These are phyloP conservation scores for Coluber constrictor DNA, from an alignment of 2,797 vertebrate genomes.

Conservation along the genomic window DNA sequence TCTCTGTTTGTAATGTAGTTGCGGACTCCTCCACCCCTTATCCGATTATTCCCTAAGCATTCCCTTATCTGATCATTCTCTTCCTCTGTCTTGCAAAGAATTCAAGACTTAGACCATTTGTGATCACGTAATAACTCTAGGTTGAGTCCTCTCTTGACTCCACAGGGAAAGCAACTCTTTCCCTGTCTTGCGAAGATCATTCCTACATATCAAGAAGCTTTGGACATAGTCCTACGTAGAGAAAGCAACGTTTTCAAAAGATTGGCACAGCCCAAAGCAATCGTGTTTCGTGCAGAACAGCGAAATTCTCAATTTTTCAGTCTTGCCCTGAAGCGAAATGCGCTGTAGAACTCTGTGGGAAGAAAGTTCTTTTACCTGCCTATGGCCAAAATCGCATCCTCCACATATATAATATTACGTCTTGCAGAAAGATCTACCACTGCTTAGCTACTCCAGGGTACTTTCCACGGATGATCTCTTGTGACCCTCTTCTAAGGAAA, in stretches of 20 bases:
- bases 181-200: not conserved
- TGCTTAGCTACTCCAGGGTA: not conserved
- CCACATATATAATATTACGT: not conserved
- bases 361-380: not conserved
- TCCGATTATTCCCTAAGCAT: too few species aligned
- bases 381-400: not conserved
- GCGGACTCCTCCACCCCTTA: too few species aligned
- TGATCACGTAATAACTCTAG: too few species aligned
- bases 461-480: constrained; percentile 20
- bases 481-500: not conserved
- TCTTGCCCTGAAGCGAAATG: not conserved
- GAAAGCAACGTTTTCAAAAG: not conserved
- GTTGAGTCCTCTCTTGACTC: too few species aligned
- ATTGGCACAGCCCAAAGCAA: not conserved
- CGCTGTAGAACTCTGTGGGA: not conserved
- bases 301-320: not conserved
- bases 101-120: too few species aligned
- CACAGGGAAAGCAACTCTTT: too few species aligned
- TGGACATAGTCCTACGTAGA: not conserved
- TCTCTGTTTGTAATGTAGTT: not conserved
- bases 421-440: not conserved
- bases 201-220: not conserved
- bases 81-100: too few species aligned
- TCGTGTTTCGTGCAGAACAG: not conserved
- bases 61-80: too few species aligned